Base-by-base conservation (phyloP, 2,797 vertebrate species). In the Peromyscus eremicus region DNA sequence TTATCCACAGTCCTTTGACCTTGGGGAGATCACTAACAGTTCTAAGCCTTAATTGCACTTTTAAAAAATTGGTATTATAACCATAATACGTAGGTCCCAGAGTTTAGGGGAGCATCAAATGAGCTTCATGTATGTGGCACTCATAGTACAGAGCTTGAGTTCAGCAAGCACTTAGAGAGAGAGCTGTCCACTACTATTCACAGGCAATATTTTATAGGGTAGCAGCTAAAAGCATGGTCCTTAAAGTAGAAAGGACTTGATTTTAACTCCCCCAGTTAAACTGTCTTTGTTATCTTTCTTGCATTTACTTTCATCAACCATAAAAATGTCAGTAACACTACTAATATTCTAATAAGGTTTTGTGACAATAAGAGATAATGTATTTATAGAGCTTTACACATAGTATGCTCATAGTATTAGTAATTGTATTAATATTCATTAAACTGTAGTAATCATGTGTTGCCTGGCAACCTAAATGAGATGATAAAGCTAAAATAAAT, bases 401-500 rank as follows among this genome's bases (percentile, higher is more conserved):
- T 16, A 23, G 14, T 77, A 52, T 84, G 19, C 12, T 66, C 27
- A 52, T 75, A 57, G 13, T 70, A 70, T 5, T 81, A 79, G 13
- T 75, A 55, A 71, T 70, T 49, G 71, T 60, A 55, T 80, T 81
- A 85, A 73, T 88, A 57, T 46, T 89, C 32, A 9, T 75, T 75
- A 27, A 2, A 71, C 16, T 75, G 25, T 34, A 89, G 12, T 73
- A 55, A 70, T 73, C 83, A 13, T 34, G 34, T 46, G 46, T n/a
- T 86, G 68, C 34, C 71, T 75, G 23, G 76, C 84, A 71, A 23
- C 8, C 34, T 75, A 85, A 84, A 19, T 60, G 57, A 19, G 25
- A 27, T 84, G 81, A 93, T 87, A 76, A 75, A 91, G 57, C 52
- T 73, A 70, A 91, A 84, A 81, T 82, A 92, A 86, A 52, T 34